Evolutionary conservation across 2,797 vertebrate species (phyloP), one percentile per base, ranked within the genome.

Genomic region (Rallus crepitans): DNA sequence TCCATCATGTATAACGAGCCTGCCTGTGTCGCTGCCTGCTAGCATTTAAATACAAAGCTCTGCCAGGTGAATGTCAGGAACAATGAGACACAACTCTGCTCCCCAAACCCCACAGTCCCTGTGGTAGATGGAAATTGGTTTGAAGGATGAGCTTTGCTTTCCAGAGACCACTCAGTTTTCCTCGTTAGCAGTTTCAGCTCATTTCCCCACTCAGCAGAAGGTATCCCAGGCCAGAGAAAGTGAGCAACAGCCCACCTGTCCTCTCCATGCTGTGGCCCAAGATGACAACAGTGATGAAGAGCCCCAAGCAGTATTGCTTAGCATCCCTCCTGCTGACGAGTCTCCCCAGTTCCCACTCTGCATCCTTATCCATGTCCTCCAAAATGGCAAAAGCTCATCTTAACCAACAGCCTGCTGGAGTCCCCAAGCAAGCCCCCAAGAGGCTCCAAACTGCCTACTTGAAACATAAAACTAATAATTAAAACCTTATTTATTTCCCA

Each of bases 41-140:
- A 65, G 64, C 50, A 9, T 37, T 91, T 50, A 12, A 30, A 52
- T 28, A 6, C 5, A 24, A 11, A 79, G 9, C 23, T 13, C 87
- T 90, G 91, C 95, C 96, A 97, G 84, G n/a, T 52, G 59, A 39
- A 31, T 2, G 8, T 82, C 92, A 89, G 90, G 48, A 94, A 15
- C 50, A 60, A 19, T 16, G 61, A 90, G 47, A 53, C 71, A 57
- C 27, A 15, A n/a, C 52, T 64, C 84, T 24, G 80, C 61, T 82
- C 73, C 88, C 64, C 88, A 61, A 48, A 64, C 7, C 82, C 71
- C 48, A 4, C 45, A 30, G 15, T 6, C 52, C 78, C 81, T 6
- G 8, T 0, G 3, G 48, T 9, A 40, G 66, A 2, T 21, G 40
- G 85, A 47, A 87, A 45, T 19, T 0, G 7, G 37, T 66, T 42